Conservation (phyloP, 1,140 invertebrate genomes). For the Macrobrachium rosenbergii region DNA sequence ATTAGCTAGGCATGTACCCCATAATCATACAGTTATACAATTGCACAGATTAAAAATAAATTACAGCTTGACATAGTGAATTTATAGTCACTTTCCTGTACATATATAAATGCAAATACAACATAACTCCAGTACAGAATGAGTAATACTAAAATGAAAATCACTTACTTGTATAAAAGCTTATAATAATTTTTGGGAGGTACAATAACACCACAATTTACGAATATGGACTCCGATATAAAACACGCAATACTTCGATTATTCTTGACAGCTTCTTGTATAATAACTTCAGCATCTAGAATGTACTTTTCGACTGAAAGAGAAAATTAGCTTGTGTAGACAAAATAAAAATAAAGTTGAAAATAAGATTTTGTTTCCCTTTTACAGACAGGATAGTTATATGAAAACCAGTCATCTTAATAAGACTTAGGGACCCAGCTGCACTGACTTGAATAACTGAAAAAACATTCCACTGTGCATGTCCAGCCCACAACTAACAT, state of each 20-base stretch:
- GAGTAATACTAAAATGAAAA: background rate
- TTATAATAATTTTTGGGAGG: slow-evolving; percentile 74
- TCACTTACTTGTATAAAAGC: slow-evolving; percentile 63
- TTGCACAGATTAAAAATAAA: no score
- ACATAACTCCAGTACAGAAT: background rate
- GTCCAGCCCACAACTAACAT: no score
- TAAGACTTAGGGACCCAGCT: no score
- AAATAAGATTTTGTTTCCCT: background rate
- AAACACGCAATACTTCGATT: slow-evolving; percentile 72
- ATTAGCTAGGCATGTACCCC: no score
- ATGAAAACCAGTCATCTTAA: no score
- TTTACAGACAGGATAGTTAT: no score
- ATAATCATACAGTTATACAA: no score
- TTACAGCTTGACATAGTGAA: no score
- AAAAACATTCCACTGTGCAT: no score
- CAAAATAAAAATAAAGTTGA: background rate
- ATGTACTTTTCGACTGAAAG: slow-evolving; percentile 54
- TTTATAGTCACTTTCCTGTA: no score
- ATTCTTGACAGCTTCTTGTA: slow-evolving; percentile 39
- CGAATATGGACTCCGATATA: slow-evolving; percentile 76
- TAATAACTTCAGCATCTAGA: slow-evolving; percentile 52
- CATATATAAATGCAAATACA: background rate
- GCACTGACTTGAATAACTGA: no score
- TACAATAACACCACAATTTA: slow-evolving; percentile 77
- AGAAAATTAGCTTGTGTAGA: background rate